Conservation (phyloP, 2,797 vertebrate genomes). For the Leuciscus waleckii region DNA sequence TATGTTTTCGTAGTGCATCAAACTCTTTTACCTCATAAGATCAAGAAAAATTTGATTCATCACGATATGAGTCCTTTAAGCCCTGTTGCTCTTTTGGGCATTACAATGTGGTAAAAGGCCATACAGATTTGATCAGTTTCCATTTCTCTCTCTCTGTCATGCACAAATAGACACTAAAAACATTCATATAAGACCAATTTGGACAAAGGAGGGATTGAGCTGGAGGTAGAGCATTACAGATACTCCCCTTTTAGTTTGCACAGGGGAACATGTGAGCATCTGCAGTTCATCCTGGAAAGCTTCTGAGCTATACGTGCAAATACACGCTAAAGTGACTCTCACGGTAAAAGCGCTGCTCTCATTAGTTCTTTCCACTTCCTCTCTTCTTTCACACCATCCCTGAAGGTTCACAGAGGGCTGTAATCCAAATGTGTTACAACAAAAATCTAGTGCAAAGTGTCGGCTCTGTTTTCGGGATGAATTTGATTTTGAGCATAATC, state of each 20-base stretch:
- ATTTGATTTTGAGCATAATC: conserved; percentile 4
- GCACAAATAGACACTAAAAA: neutral
- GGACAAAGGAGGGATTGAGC: neutral
- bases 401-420: conserved; percentile 1
- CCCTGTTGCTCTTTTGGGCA: neutral
- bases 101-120: neutral
- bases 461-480: conserved; percentile 13
- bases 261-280: conserved; percentile 10
- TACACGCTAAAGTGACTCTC: neutral
- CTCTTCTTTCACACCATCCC: conserved; percentile 22
- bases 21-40: neutral
- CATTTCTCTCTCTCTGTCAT: neutral
- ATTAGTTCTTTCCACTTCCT: conserved; percentile 32
- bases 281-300: conserved; percentile 17
- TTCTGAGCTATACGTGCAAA: neutral
- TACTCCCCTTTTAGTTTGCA: neutral
- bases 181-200: conserved; percentile 11
- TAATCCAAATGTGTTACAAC: conserved; percentile 23
- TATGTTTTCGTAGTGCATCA: neutral
- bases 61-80: neutral
- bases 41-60: neutral
- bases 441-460: neutral
- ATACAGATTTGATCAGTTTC: neutral
- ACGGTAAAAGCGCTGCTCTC: neutral
- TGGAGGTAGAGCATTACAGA: neutral